phyloP scores from a whole-genome alignment of 2,113 vertebrate genomes.

The Eulemur rufifrons region DNA sequence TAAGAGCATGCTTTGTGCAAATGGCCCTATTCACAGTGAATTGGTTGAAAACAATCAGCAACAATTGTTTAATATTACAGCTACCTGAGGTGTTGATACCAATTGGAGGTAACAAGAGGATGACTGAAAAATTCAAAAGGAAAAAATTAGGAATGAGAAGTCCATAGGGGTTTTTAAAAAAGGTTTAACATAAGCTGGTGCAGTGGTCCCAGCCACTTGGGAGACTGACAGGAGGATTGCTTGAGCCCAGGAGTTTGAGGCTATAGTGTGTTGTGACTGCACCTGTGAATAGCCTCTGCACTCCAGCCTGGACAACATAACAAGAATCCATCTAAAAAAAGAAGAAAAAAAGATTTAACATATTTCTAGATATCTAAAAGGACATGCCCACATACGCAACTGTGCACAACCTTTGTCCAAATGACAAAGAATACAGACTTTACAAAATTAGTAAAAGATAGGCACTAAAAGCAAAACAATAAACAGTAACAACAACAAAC shows the following conservation, averaged over 20 bases:
- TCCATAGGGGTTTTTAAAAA: neutral
- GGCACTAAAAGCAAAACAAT: neutral
- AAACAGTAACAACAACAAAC: neutral
- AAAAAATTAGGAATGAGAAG: neutral
- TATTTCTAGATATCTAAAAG: neutral
- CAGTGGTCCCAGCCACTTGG: too few species aligned
- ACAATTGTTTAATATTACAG: neutral
- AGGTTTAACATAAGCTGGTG: neutral
- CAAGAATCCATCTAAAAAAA: neutral
- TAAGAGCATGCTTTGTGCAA: neutral
- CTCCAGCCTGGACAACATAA: neutral
- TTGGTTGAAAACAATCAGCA: neutral
- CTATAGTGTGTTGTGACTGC: too few species aligned
- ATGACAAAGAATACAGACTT: neutral
- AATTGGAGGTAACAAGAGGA: neutral
- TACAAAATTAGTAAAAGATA: neutral
- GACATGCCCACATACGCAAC: neutral
- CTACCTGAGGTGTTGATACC: neutral
- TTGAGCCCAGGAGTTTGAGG: too few species aligned
- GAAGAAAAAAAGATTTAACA: neutral
- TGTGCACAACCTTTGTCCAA: neutral
- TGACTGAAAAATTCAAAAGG: neutral
- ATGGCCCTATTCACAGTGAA: neutral
- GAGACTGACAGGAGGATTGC: too few species aligned
- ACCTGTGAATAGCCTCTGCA: neutral